Evolutionary conservation across 1,140 invertebrate species (phyloP).

Genomic region (Gryllus bimaculatus): DNA sequence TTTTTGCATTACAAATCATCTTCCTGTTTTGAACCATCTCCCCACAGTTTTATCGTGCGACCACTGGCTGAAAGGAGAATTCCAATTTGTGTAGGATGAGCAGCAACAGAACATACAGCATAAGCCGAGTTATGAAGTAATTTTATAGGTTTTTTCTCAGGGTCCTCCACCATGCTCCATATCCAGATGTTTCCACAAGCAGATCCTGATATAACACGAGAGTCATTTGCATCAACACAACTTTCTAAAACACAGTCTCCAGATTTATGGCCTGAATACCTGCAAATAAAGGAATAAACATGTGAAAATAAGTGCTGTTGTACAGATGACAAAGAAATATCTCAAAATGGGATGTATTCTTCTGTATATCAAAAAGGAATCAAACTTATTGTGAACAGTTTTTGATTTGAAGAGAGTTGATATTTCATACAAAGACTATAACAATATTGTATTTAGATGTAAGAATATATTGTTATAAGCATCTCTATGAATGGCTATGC

Average conservation of each 20-base stretch:
- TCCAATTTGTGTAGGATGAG: conserved; percentile 59
- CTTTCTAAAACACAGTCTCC: conserved; percentile 79
- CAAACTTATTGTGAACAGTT: no score
- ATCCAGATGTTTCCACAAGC: conserved; percentile 72
- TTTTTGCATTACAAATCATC: no score
- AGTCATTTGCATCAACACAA: conserved; percentile 70
- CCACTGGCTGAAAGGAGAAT: conserved; percentile 52
- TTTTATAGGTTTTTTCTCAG: conserved; percentile 39
- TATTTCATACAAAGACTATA: no score
- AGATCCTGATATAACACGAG: conserved; percentile 77
- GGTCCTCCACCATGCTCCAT: conserved; percentile 77
- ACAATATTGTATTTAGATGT: no score
- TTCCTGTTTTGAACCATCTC: conserved; percentile 19
- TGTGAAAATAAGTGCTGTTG: conserved; percentile 12
- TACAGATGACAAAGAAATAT: no score
- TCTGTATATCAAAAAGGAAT: no score
- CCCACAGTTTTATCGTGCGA: conserved; percentile 55
- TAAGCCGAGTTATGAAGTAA: conserved; percentile 36
- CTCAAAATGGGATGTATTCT: no score
- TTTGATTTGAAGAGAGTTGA: no score
- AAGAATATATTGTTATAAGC: no score
- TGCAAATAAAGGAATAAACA: conserved; percentile 28
- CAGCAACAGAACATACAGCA: conserved; percentile 56
- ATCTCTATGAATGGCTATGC: no score
- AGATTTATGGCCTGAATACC: conserved; percentile 68